phyloP scores from a whole-genome alignment of 2,797 vertebrate species.

The Morus bassanus region DNA sequence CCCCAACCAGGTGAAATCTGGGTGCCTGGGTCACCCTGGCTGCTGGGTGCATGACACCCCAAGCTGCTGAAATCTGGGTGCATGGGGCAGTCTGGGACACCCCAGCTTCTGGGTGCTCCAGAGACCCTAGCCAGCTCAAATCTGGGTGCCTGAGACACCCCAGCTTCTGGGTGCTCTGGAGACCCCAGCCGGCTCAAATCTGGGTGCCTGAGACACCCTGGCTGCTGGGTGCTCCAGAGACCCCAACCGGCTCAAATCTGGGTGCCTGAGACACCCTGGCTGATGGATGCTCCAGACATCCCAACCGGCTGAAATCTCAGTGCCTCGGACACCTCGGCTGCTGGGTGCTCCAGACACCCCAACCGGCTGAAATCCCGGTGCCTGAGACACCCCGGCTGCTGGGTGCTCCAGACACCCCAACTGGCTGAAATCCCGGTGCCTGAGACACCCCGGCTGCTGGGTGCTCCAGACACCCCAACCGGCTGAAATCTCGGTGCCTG shows the following conservation, averaged over 20 bases:
- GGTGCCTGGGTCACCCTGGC: background rate
- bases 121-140: too few relatives aligned
- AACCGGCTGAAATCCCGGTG: background rate
- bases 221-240: background rate
- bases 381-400: too few relatives aligned
- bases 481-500: background rate
- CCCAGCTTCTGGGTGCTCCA: too few relatives aligned
- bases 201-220: background rate
- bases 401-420: too few relatives aligned
- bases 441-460: too few relatives aligned
- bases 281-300: background rate
- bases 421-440: background rate
- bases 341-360: background rate
- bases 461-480: background rate
- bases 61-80: too few relatives aligned
- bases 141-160: background rate
- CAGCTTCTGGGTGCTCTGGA: background rate
- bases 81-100: too few relatives aligned
- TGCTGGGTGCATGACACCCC: too few relatives aligned
- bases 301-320: background rate
- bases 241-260: background rate
- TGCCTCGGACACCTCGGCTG: rapidly evolving
- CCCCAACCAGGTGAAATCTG: background rate
- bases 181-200: background rate
- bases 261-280: rapidly evolving